Evolutionary conservation across 2,888 invertebrate species (phyloP).

Genomic region (Gasteruption jaculator): DNA sequence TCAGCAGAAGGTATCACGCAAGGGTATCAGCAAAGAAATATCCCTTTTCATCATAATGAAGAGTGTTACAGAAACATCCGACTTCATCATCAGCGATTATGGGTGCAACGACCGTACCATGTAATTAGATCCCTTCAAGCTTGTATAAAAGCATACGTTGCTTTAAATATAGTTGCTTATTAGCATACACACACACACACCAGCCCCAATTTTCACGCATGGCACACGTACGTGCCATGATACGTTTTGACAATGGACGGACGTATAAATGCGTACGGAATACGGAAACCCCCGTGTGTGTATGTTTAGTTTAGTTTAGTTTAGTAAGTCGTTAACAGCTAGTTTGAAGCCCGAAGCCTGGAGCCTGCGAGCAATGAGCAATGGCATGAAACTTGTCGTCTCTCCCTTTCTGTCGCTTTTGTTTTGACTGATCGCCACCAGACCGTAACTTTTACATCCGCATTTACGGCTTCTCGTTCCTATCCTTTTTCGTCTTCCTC

Average conservation of each 20-base stretch:
- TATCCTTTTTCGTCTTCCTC: slow-evolving; percentile 3
- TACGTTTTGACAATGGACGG: too few relatives aligned
- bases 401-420: slow-evolving; percentile 26
- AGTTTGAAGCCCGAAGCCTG: slow-evolving; percentile 6
- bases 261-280: too few relatives aligned
- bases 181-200: too few relatives aligned
- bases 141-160: too few relatives aligned
- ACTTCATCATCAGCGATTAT: slow-evolving; percentile 8
- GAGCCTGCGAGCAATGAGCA: slow-evolving; percentile 7
- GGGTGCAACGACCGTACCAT: slow-evolving; percentile 13
- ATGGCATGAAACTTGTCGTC: slow-evolving; percentile 11
- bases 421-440: slow-evolving; percentile 34
- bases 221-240: too few relatives aligned
- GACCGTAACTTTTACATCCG: slow-evolving; percentile 28
- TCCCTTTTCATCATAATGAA: too few relatives aligned
- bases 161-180: too few relatives aligned
- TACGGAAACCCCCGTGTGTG: slow-evolving; percentile 6
- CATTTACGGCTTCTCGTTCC: slow-evolving; percentile 14
- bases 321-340: slow-evolving; percentile 5
- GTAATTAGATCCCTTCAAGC: slow-evolving; percentile 23
- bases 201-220: too few relatives aligned
- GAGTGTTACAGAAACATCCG: too few relatives aligned
- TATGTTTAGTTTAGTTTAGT: slow-evolving; percentile 3
- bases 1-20: too few relatives aligned
- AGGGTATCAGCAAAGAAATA: too few relatives aligned